Conservation (phyloP, 2,888 invertebrate genomes). For the Rhyacophila evoluta region DNA sequence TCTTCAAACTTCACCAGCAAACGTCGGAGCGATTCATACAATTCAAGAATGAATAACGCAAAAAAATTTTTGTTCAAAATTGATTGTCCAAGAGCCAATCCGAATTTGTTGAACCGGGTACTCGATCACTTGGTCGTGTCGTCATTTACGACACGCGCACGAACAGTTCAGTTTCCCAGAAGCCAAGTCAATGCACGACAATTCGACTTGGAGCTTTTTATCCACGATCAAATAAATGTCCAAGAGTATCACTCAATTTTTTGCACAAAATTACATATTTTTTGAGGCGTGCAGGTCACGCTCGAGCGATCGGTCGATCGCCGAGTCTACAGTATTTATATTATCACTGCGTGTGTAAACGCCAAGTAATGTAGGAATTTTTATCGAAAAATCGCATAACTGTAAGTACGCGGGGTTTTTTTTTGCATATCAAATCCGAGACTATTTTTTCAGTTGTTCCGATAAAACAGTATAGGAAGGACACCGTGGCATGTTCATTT, state of each 20-base stretch:
- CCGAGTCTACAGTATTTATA: neutral
- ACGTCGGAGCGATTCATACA: too few relatives aligned
- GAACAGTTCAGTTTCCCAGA: conserved; percentile 2
- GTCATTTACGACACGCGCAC: neutral
- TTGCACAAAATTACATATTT: neutral
- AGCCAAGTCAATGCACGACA: neutral
- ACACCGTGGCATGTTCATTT: neutral
- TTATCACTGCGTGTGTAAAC: neutral
- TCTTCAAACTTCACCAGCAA: too few relatives aligned
- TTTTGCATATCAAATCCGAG: neutral
- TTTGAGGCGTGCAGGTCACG: neutral
- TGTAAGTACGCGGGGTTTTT: neutral
- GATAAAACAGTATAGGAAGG: neutral
- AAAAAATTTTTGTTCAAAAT: too few relatives aligned
- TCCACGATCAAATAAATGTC: neutral
- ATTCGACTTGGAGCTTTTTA: neutral
- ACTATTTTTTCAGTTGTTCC: neutral
- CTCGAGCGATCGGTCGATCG: neutral
- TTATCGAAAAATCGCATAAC: neutral
- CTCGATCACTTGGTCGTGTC: too few relatives aligned
- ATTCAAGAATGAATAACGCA: too few relatives aligned
- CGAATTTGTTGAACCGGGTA: too few relatives aligned
- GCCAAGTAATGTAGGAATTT: neutral
- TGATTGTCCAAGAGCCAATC: too few relatives aligned
- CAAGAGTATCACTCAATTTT: neutral